Evolutionary conservation across 2,797 vertebrate genomes (phyloP), one percentile per base, ranked within the genome.

Genomic region (Setipinna tenuifilis): DNA sequence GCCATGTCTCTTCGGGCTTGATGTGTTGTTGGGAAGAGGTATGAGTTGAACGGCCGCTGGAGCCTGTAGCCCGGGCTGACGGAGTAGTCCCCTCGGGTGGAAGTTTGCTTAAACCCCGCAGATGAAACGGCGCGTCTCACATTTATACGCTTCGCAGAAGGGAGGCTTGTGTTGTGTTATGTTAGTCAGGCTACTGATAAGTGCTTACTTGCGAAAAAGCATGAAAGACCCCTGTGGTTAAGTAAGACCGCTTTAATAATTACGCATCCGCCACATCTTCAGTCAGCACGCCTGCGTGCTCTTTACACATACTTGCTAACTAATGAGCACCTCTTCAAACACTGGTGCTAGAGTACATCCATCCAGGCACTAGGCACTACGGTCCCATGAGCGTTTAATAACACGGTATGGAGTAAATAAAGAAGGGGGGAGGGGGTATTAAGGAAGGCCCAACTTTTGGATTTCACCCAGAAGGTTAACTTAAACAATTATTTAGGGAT

Each of bases 1-100:
- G 96, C 93, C 96, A 97, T 97, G 61, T 86, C 90, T 82, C 31
- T 90, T 25, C 19, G 87, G 89, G 84, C 78, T 0, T 48, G 89
- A 88, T 92, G 88, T 92, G 88, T 83, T 83, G 31, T 80, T 83
- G 88, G 87, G 86, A 59, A 88, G 62, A 87, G 88, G 88, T 91
- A 90, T 82, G 21, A 25, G 65, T 54, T 48, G 81, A 61, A 85
- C 54, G 23, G 89, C 23, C 31, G 59, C 21, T 3, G 78, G 83
- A 23, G 25, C 85, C 71, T 80, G 78, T 90, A 31, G 50, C 90
- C 91, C 88, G 17, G 93, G 90, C 90, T 93, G 94, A 93, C 90
- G 5, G 81, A 58, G 58, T 90, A 82, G 91, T 93, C 91, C 93
- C 92, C 91, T 92, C 88, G 68, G 92, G 89, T 91, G 92, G 91